phyloP scores from a whole-genome alignment of 2,888 invertebrate species.

The Blomia tropicalis region DNA sequence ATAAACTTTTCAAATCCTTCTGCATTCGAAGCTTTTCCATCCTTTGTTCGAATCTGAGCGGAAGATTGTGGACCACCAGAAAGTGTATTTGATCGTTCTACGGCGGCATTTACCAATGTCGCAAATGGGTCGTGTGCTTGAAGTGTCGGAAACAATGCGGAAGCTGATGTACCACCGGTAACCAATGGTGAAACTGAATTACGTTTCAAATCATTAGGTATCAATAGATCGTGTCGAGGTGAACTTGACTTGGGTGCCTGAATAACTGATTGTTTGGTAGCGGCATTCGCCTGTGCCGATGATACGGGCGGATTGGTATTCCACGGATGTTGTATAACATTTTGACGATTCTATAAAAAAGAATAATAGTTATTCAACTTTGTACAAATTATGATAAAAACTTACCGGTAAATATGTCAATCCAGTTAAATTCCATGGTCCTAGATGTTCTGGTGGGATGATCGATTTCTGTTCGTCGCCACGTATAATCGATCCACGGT shows the following conservation, averaged over 20 bases:
- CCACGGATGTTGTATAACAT: constrained; percentile 49
- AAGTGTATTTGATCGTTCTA: constrained; percentile 56
- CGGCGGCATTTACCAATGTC: constrained; percentile 76
- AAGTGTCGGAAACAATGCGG: constrained; percentile 26
- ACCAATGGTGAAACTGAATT: constrained; percentile 16
- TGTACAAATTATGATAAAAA: background rate
- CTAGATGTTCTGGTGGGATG: background rate
- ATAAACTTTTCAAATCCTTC: constrained; percentile 30
- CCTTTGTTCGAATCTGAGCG: background rate
- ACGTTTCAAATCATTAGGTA: background rate
- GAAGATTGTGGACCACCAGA: constrained; percentile 26
- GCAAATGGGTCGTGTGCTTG: constrained; percentile 63
- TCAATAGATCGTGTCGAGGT: constrained; percentile 28
- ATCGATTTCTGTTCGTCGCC: background rate
- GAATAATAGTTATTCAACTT: constrained; percentile 5
- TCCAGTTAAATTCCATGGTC: background rate
- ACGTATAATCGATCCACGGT: background rate
- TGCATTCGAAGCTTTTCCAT: background rate
- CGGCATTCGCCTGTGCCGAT: background rate
- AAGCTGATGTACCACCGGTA: constrained; percentile 29
- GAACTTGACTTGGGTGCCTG: constrained; percentile 32
- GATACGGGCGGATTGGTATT: background rate
- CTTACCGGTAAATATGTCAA: background rate
- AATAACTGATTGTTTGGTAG: constrained; percentile 30
- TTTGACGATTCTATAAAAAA: constrained; percentile 41